Percentiles rank a stretch among this genome's conserved stretches.
phyloP scores from a whole-genome alignment of 2,113 vertebrate genomes.

The Burhinus bistriatus region DNA sequence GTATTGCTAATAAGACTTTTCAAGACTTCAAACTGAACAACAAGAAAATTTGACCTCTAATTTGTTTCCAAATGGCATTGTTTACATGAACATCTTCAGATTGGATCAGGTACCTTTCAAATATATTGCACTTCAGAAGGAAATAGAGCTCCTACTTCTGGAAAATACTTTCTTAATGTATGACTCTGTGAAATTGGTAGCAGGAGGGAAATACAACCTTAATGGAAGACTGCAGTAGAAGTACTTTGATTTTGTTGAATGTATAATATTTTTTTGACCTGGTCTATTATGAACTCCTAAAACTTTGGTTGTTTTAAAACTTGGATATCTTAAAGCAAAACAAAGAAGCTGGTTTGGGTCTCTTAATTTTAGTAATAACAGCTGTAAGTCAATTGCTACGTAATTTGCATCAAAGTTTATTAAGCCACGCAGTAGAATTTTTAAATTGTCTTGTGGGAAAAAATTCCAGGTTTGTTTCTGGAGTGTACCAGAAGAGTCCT shows the following conservation, averaged over 20 bases:
- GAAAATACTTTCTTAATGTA: not conserved
- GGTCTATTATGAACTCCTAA: not conserved
- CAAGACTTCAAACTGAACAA: not conserved
- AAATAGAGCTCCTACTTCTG: not conserved
- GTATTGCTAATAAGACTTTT: not conserved
- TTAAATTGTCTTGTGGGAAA: not conserved
- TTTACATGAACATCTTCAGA: not conserved
- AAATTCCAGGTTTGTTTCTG: not conserved
- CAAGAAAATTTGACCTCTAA: not conserved
- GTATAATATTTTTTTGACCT: not conserved
- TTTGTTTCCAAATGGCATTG: not conserved
- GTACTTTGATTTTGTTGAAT: not conserved
- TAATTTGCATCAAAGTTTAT: not conserved
- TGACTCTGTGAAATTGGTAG: not conserved
- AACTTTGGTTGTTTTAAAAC: not conserved
- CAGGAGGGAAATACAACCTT: not conserved
- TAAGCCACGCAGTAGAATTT: not conserved
- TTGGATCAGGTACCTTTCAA: not conserved
- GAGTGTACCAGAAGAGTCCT: not conserved
- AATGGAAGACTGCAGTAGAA: not conserved
- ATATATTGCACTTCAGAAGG: not conserved
- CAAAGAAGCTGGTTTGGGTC: not conserved
- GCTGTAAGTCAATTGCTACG: not conserved
- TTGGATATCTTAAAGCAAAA: not conserved
- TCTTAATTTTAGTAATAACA: not conserved